phyloP scores from a whole-genome alignment of 2,797 vertebrate genomes.

The Sebastes steindachneri region DNA sequence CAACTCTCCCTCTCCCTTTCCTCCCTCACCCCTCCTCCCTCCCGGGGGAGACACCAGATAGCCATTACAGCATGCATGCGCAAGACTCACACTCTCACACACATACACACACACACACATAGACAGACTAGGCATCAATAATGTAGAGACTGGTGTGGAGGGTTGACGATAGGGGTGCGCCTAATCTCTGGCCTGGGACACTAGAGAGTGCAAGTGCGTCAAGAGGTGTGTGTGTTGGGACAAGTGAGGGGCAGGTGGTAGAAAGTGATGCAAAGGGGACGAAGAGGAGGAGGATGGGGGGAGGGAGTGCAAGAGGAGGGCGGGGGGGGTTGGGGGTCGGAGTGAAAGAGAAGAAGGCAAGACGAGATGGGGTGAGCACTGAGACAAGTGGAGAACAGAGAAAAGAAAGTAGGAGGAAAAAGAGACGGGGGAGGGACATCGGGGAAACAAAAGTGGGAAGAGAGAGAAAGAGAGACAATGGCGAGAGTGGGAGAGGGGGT shows the following conservation, averaged over 20 bases:
- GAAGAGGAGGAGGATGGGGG: conserved; percentile 38
- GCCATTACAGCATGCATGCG: conserved; percentile 79
- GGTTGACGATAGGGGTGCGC: conserved; percentile 71
- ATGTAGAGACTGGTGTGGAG: conserved; percentile 78
- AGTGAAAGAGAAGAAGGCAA: conserved; percentile 76
- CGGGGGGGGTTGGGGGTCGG: conserved; percentile 6
- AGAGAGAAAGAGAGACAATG: conserved; percentile 74
- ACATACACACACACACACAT: conserved; percentile 30
- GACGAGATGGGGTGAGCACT: conserved; percentile 66
- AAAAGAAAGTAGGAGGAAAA: conserved; percentile 62
- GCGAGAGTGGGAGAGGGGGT: conserved; percentile 61
- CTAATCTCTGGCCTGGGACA: conserved; percentile 85
- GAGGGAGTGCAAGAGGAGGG: neutral
- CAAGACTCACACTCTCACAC: conserved; percentile 42
- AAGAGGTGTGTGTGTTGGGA: conserved; percentile 50
- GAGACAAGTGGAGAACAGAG: conserved; percentile 60
- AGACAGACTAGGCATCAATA: conserved; percentile 79
- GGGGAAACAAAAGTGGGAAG: conserved; percentile 71
- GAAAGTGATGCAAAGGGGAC: conserved; percentile 61
- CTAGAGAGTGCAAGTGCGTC: conserved; percentile 68
- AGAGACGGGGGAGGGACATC: conserved; percentile 55
- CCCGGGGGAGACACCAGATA: conserved; percentile 83
- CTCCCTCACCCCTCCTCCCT: conserved; percentile 48
- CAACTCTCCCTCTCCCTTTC: conserved; percentile 66
- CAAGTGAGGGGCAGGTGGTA: conserved; percentile 71